These are phyloP conservation scores for Habrosyne pyritoides DNA, from an alignment of 2,888 invertebrate species.

Conservation along the genomic window DNA sequence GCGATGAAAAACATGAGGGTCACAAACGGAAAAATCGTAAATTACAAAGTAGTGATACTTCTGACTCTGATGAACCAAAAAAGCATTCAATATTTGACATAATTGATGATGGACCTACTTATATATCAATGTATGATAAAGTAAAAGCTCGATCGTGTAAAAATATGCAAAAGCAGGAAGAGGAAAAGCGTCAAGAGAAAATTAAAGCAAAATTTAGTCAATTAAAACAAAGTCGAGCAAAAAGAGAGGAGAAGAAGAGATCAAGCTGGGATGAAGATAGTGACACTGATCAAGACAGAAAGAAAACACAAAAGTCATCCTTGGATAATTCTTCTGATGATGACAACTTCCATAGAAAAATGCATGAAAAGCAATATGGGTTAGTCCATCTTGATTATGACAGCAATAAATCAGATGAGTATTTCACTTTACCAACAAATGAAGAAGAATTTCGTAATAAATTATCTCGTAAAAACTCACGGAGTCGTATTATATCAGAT, in stretches of 20 bases:
- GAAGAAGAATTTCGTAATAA: constrained; percentile 82
- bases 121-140: constrained; percentile 99
- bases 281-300: constrained; percentile 84
- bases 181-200: constrained; percentile 93
- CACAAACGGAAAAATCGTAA: constrained; percentile 74
- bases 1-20: constrained; percentile 72
- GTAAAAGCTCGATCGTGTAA: constrained; percentile 97
- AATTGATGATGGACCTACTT: constrained; percentile 93
- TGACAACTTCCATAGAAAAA: constrained; percentile 71
- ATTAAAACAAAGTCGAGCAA: constrained; percentile 93
- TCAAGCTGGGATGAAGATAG: constrained; percentile 96
- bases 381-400: constrained; percentile 58
- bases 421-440: constrained; percentile 73
- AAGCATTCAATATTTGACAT: constrained; percentile 97
- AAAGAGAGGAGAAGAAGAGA: constrained; percentile 94
- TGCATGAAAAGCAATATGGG: constrained; percentile 79
- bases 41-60: constrained; percentile 85
- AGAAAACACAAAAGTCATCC: constrained; percentile 68
- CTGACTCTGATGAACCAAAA: constrained; percentile 92
- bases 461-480: constrained; percentile 86
- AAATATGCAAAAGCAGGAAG: constrained; percentile 96
- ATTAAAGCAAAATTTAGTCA: constrained; percentile 95
- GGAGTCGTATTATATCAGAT: constrained; percentile 90
- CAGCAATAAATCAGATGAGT: constrained; percentile 76
- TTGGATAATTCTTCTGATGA: constrained; percentile 84